Percentiles rank a stretch among this genome's conserved stretches.
These are phyloP conservation scores for Apoda limacodes DNA, from an alignment of 2,888 invertebrate species.

Conservation along the genomic window DNA sequence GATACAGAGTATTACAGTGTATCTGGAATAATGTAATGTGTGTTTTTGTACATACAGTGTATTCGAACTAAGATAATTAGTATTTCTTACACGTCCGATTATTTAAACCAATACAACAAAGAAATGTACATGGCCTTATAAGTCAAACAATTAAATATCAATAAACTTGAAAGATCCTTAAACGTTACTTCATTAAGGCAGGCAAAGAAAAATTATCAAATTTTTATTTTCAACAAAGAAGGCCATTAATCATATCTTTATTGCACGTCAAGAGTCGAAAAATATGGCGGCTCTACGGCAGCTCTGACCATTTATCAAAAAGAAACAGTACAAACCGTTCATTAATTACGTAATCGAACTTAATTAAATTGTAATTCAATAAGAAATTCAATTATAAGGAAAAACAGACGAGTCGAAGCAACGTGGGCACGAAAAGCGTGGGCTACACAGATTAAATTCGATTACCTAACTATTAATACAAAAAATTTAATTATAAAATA, in stretches of 20 bases:
- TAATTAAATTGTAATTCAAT: constrained; percentile 59
- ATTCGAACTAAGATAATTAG: no score
- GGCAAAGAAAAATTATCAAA: constrained; percentile 36
- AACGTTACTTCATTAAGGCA: constrained; percentile 27
- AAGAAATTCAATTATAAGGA: constrained; percentile 37
- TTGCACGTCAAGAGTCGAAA: constrained; percentile 43
- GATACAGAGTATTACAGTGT: no score
- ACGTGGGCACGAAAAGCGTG: constrained; percentile 23
- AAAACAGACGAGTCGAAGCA: background rate
- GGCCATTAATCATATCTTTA: constrained; percentile 39
- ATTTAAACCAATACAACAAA: no score
- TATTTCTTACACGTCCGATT: no score
- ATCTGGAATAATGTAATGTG: no score
- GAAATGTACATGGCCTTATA: no score
- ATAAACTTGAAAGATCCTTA: no score
- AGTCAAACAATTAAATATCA: no score
- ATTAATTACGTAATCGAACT: constrained; percentile 43
- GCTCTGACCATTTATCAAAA: constrained; percentile 24
- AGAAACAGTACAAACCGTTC: constrained; percentile 32
- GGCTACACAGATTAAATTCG: constrained; percentile 25
- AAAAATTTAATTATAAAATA: no score
- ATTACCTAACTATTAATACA: no score
- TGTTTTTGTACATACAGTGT: no score
- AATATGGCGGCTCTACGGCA: constrained; percentile 39
- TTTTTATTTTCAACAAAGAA: constrained; percentile 41